phyloP scores from a whole-genome alignment of 2,888 invertebrate genomes.

The Hecatera dysodea region DNA sequence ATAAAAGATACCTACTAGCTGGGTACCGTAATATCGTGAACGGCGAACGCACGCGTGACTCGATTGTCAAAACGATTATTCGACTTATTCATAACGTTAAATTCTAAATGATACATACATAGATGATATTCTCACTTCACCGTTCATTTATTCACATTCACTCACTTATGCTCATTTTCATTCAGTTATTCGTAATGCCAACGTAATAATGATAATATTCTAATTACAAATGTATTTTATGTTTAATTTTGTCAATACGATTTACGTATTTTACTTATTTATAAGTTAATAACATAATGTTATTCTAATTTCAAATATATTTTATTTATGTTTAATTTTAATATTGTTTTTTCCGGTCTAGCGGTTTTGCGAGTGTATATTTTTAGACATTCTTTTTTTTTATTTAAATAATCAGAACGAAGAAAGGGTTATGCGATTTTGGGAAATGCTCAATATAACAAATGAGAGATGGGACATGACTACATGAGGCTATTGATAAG shows the following conservation, averaged over 20 bases:
- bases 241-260: not conserved
- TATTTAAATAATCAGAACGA: too few relatives aligned
- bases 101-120: conserved; percentile 9
- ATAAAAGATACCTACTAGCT: conserved; percentile 59
- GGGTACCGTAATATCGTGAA: conserved; percentile 32
- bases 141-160: too few relatives aligned
- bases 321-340: not conserved
- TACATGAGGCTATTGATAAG: too few relatives aligned
- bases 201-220: conserved; percentile 7
- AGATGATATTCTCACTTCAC: conserved; percentile 15
- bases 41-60: conserved; percentile 29
- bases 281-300: conserved; percentile 7
- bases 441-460: too few relatives aligned
- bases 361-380: too few relatives aligned
- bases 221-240: conserved; percentile 27
- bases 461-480: too few relatives aligned
- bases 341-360: conserved; percentile 50
- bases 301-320: conserved; percentile 9
- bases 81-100: conserved; percentile 22
- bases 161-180: not conserved
- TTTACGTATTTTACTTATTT: not conserved
- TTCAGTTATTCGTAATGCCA: conserved; percentile 19
- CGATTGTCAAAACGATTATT: conserved; percentile 32
- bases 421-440: too few relatives aligned
- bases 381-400: too few relatives aligned